These are phyloP conservation scores for Electrophaes corylata DNA, from an alignment of 2,888 invertebrate species.

Conservation along the genomic window DNA sequence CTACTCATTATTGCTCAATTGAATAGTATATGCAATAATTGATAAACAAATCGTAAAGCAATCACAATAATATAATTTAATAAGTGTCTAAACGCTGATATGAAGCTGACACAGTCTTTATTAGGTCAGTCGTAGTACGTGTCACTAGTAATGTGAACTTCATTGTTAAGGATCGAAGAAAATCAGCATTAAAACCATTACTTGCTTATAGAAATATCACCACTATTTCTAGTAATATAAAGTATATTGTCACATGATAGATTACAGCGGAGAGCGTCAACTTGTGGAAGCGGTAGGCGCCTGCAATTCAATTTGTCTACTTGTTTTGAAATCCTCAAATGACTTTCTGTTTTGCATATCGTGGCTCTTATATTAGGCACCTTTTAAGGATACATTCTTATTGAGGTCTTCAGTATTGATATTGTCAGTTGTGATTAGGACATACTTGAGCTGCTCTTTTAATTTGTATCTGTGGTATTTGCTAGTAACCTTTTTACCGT, in stretches of 20 bases:
- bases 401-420: neutral
- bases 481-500: too few species aligned
- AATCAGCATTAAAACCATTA: conserved; percentile 18
- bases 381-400: conserved; percentile 17
- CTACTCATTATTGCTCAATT: conserved; percentile 17
- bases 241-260: conserved; percentile 9
- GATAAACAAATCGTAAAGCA: conserved; percentile 57
- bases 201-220: conserved; percentile 13
- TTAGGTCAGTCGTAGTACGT: conserved; percentile 65
- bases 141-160: conserved; percentile 62
- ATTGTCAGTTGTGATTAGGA: neutral
- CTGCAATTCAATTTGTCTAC: conserved; percentile 54
- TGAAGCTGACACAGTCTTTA: conserved; percentile 56
- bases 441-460: neutral
- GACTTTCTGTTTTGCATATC: conserved; percentile 46
- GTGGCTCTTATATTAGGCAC: conserved; percentile 27
- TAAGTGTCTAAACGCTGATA: conserved; percentile 66
- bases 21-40: conserved; percentile 43
- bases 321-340: conserved; percentile 50
- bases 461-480: neutral
- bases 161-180: conserved; percentile 44
- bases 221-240: conserved; percentile 12
- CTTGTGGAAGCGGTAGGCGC: conserved; percentile 36
- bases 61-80: conserved; percentile 57
- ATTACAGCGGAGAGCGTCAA: conserved; percentile 7